Evolutionary conservation across 2,113 vertebrate species (phyloP).

Genomic region (Ia io): DNA sequence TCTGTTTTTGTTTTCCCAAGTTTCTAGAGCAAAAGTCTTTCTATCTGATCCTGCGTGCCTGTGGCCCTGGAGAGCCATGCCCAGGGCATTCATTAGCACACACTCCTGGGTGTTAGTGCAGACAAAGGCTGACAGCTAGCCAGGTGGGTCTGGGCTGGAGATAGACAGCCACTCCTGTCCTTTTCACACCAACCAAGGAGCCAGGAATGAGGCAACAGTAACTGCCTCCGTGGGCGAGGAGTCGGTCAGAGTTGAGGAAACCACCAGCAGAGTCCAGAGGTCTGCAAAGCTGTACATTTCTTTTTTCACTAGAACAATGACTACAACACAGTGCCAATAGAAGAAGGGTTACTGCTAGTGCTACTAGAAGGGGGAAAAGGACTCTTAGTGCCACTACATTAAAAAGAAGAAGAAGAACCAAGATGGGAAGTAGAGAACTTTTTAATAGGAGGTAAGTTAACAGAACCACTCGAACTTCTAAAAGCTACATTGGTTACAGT

Average conservation of each 20-base stretch:
- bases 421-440: not conserved
- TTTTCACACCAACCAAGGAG: not conserved
- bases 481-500: conserved; percentile 15
- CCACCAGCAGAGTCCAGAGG: not conserved
- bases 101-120: fast-evolving
- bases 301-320: not conserved
- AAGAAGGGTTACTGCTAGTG: not conserved
- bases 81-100: not conserved
- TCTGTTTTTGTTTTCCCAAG: not conserved
- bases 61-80: not conserved
- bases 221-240: not conserved
- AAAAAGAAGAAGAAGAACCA: not conserved
- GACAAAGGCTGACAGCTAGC: not conserved
- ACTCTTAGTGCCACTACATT: not conserved
- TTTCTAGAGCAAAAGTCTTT: not conserved
- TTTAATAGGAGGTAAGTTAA: not conserved
- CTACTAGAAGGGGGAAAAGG: not conserved
- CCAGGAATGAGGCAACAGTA: not conserved
- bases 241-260: not conserved
- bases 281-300: not conserved
- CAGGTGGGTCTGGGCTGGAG: not conserved
- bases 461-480: not conserved
- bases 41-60: not conserved
- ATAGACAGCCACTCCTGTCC: not conserved
- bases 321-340: not conserved